phyloP scores from a whole-genome alignment of 2,797 vertebrate genomes.

The Intellagama lesueurii region DNA sequence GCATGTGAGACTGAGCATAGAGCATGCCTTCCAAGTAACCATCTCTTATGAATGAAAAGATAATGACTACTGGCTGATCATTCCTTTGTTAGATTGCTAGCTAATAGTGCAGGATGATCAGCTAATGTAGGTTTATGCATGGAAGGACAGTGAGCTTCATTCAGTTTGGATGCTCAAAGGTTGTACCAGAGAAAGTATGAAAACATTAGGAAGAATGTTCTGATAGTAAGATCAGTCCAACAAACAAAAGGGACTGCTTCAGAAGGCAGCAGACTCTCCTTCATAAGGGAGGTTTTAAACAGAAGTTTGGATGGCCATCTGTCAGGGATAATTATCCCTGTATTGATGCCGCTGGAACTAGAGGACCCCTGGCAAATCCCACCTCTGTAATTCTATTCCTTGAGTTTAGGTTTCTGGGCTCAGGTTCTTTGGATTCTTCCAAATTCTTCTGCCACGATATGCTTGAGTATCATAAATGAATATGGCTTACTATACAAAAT shows the following conservation, averaged over 20 bases:
- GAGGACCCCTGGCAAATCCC: no score
- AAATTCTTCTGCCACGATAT: neutral
- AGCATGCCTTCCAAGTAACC: neutral
- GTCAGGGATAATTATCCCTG: no score
- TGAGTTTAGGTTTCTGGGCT: neutral
- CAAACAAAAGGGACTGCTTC: no score
- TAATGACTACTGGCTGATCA: neutral
- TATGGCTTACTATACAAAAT: neutral
- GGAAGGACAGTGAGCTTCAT: neutral
- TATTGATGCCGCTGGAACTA: no score
- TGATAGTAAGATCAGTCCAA: no score
- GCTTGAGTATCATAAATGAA: neutral
- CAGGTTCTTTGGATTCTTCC: neutral
- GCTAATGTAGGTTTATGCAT: neutral
- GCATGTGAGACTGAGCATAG: no score
- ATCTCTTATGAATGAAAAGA: neutral
- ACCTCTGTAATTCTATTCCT: no score
- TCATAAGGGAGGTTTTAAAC: no score
- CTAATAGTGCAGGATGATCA: neutral
- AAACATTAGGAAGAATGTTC: no score
- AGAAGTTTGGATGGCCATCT: no score
- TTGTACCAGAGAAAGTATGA: no score
- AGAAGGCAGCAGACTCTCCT: no score
- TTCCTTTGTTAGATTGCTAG: neutral
- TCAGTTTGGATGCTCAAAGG: neutral